Conservation (phyloP, 30 jellyfish, hydroid and myxozoan genomes). For the Nemopilema nomurai region DNA sequence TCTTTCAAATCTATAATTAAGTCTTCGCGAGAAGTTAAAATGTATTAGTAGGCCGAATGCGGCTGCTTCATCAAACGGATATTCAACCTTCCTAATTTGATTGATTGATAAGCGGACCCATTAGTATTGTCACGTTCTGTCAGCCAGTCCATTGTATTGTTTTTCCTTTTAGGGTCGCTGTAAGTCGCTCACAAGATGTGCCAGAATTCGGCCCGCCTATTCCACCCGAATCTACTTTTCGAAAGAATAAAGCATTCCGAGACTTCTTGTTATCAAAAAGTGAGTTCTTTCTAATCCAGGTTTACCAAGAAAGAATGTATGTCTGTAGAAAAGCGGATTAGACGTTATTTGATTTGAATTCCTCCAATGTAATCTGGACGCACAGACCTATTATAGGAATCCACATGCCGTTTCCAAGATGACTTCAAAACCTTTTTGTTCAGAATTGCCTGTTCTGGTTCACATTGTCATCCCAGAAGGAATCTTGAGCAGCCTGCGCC, state of each 20-base stretch:
- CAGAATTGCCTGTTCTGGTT: too few species aligned
- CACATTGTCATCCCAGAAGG: too few species aligned
- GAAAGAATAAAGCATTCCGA: conserved; percentile 75
- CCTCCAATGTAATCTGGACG: too few species aligned
- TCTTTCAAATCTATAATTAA: too few species aligned
- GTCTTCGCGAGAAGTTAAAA: not conserved
- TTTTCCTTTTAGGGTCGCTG: conserved; percentile 79
- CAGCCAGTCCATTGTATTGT: not conserved
- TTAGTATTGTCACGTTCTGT: not conserved
- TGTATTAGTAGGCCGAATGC: not conserved
- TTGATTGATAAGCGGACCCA: not conserved
- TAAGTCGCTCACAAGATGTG: conserved; percentile 91
- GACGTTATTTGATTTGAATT: not conserved
- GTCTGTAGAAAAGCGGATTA: not conserved
- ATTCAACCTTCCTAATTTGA: too few species aligned
- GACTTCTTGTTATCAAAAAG: conserved; percentile 88
- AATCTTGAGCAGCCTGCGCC: too few species aligned
- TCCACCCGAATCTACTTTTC: conserved; percentile 76
- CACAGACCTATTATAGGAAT: too few species aligned
- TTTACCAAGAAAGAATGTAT: not conserved
- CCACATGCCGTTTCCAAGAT: too few species aligned
- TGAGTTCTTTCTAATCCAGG: conserved; percentile 21
- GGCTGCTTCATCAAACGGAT: too few species aligned
- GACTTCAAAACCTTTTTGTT: too few species aligned
- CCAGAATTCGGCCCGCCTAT: conserved; percentile 98